phyloP scores from a whole-genome alignment of 2,797 vertebrate genomes.

The Rhinichthys osculus region DNA sequence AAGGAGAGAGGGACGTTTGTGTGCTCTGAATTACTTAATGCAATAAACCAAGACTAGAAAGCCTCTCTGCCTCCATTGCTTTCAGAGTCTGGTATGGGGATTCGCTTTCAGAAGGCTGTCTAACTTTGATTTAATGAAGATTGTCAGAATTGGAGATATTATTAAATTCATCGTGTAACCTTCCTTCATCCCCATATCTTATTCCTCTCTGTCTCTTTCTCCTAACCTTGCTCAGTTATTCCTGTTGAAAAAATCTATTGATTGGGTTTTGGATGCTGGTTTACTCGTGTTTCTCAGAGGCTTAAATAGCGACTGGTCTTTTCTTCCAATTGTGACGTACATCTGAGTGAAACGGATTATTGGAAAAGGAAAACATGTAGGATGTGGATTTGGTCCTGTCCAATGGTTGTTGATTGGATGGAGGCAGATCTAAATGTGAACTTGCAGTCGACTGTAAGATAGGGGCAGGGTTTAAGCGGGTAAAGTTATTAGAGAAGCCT shows the following conservation, averaged over 20 bases:
- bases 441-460: neutral
- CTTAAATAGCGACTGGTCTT: neutral
- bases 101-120: conserved; percentile 31
- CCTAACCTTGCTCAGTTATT: neutral
- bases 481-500: neutral
- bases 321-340: neutral
- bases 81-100: conserved; percentile 22
- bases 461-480: neutral
- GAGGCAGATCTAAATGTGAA: neutral
- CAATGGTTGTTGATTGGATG: neutral
- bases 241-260: neutral
- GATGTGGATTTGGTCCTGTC: neutral
- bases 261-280: neutral
- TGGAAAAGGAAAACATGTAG: neutral
- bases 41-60: conserved; percentile 51
- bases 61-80: conserved; percentile 40
- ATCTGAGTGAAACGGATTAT: neutral
- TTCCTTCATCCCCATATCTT: neutral
- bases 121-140: conserved; percentile 47
- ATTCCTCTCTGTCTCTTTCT: conserved; percentile 12
- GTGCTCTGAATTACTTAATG: conserved; percentile 49
- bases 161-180: neutral
- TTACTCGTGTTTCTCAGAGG: neutral
- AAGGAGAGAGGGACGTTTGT: conserved; percentile 17
- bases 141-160: conserved; percentile 25